Base-by-base conservation (phyloP, 2,797 vertebrate genomes). In the Darevskia nairensis region DNA sequence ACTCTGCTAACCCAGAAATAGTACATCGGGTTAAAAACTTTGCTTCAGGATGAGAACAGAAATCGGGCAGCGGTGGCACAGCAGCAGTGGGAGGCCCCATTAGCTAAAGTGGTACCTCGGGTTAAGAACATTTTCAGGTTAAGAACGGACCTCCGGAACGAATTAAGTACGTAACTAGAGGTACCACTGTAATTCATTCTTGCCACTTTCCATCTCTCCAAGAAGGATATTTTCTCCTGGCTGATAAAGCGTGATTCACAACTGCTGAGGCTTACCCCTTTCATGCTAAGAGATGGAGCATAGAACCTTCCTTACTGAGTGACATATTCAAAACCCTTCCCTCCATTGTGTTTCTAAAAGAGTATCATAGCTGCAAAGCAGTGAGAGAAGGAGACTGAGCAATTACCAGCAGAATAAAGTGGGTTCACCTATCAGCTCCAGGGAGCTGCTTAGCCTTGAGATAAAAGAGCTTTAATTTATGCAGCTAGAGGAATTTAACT, bases 371-470 rank as follows among this genome's bases (percentile, higher is more conserved):
- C 55, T 50, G n/a, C 25, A 75, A 85, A 75, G 29, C 21, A 79
- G 41, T 41, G 23, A 79, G 64, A 15, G 32, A 66, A 80, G 4
- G 64, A 87, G 71, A 87, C 68, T 9, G 61, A 87, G 75, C 86
- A 87, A 87, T 90, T 87, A 76, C 41, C 29, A 39, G 7, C 29
- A 39, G 81, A 85, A 87, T 85, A 72, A 90, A 86, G 27, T 11
- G 19, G 23, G 61, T 27, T 89, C 71, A 89, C 88, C 77, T 85
- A 82, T 68, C 83, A 74, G 59, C 78, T 76, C 81, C 61, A 69
- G 76, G 85, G 76, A 90, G 72, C 50, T 68, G 61, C 82, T 81
- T 81, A 61, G 21, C 3, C 50, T 69, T 75, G 68, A 44, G 69
- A 85, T 90, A 64, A 75, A 84, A 72, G 55, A 66, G 61, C 69